Conservation (phyloP, 2,888 invertebrate genomes). For the Philaethria dido region DNA sequence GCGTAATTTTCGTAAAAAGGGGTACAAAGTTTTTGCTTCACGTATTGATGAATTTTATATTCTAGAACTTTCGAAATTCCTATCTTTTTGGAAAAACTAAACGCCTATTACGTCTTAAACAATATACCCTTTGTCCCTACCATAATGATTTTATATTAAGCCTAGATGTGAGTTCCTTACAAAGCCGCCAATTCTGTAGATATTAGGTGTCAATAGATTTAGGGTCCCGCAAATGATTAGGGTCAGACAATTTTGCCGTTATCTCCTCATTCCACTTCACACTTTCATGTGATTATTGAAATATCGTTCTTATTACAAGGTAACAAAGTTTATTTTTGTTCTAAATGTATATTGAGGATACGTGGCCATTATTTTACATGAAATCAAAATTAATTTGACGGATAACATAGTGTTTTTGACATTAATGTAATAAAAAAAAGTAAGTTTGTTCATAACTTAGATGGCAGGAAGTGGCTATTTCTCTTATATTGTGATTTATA, state of each 20-base stretch:
- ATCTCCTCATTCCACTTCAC: slow-evolving; percentile 32
- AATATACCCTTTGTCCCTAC: slow-evolving; percentile 3
- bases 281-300: not conserved
- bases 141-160: slow-evolving; percentile 15
- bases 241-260: slow-evolving; percentile 44
- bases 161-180: slow-evolving; percentile 22
- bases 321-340: slow-evolving; percentile 2
- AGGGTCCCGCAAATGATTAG: slow-evolving; percentile 42
- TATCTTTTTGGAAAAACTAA: not conserved
- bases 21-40: no score
- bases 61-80: not conserved
- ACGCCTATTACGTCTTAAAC: not conserved
- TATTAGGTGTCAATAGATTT: slow-evolving; percentile 43
- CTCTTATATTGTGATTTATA: no score
- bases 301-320: not conserved
- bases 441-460: no score
- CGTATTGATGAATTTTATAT: no score
- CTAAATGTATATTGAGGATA: not conserved
- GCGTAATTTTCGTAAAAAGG: no score
- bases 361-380: slow-evolving; percentile 30
- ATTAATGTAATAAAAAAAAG: not conserved
- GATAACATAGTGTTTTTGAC: slow-evolving; percentile 4
- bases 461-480: no score
- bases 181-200: slow-evolving; percentile 19
- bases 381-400: slow-evolving; percentile 27